These are phyloP conservation scores for Australoheros scitulus DNA, from an alignment of 2,113 vertebrate species.

Conservation along the genomic window DNA sequence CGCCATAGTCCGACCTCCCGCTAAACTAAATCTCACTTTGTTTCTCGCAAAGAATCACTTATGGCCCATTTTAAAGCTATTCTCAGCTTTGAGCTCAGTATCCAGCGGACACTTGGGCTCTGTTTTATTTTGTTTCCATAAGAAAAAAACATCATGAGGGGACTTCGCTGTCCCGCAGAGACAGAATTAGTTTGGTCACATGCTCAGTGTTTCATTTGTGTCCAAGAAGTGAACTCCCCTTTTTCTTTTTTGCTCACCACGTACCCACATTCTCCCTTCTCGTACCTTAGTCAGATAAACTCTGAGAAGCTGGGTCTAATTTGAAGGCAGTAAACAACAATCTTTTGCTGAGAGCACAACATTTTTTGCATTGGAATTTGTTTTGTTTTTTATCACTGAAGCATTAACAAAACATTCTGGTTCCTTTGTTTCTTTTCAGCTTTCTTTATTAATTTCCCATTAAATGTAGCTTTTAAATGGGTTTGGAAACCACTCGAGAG, in stretches of 20 bases:
- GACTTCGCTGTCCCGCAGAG: conserved; percentile 28
- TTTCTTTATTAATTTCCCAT: not conserved
- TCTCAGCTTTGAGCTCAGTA: conserved; percentile 38
- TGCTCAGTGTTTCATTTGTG: conserved; percentile 9
- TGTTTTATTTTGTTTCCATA: conserved; percentile 34
- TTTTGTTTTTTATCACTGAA: not conserved
- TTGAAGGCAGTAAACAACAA: not conserved
- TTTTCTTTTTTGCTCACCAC: not conserved
- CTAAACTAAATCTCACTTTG: conserved; percentile 47
- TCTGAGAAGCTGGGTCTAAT: not conserved
- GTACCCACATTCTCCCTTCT: not conserved
- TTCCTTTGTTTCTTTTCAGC: not conserved
- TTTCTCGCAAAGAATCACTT: conserved; percentile 38
- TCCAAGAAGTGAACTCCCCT: conserved; percentile 2
- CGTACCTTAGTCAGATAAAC: not conserved
- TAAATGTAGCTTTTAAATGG: conserved; percentile 7
- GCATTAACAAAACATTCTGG: not conserved
- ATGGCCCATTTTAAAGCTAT: conserved; percentile 46
- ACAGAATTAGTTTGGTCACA: conserved; percentile 28
- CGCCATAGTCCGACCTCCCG: conserved; percentile 32
- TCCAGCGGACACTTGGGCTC: conserved; percentile 48
- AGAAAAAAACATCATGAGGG: conserved; percentile 44
- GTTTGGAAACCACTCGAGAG: conserved; percentile 21
- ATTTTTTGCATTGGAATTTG: not conserved
- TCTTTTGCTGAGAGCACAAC: not conserved